phyloP scores from a whole-genome alignment of 2,113 vertebrate genomes.

The Engystomops pustulosus region DNA sequence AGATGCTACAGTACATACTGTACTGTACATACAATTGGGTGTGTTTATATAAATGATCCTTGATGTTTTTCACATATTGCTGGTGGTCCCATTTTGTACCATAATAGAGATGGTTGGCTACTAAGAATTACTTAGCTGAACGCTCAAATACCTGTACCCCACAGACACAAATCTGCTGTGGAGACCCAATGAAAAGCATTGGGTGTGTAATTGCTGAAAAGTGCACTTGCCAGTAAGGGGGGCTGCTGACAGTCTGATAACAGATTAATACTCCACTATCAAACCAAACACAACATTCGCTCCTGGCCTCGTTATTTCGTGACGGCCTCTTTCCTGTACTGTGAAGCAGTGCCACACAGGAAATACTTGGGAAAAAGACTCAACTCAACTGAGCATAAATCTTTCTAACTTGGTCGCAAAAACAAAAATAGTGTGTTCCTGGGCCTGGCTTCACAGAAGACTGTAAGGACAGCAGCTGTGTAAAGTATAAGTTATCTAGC shows the following conservation, averaged over 20 bases:
- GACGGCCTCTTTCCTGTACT: slow-evolving; percentile 55
- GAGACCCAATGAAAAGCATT: not conserved
- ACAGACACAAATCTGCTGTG: not conserved
- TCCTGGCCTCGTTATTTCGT: slow-evolving; percentile 44
- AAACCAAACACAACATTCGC: slow-evolving; percentile 40
- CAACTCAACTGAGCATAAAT: slow-evolving; percentile 55
- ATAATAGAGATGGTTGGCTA: not conserved
- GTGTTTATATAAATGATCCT: no score
- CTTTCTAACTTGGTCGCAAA: slow-evolving; percentile 52
- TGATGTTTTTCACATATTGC: no score
- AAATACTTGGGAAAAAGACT: slow-evolving; percentile 57
- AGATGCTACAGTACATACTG: no score
- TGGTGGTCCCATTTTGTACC: not conserved
- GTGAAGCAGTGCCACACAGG: slow-evolving; percentile 54
- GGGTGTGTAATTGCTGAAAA: slow-evolving; percentile 17
- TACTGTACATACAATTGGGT: no score
- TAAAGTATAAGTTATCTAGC: slow-evolving; percentile 51
- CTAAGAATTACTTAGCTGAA: not conserved
- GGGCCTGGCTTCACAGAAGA: slow-evolving; percentile 38
- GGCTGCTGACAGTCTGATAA: slow-evolving; percentile 49
- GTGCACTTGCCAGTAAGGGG: not conserved
- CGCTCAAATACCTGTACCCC: not conserved
- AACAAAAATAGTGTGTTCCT: slow-evolving; percentile 50
- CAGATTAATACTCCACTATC: slow-evolving; percentile 48
- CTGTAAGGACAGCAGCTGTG: slow-evolving; percentile 56